Evolutionary conservation across 2,113 vertebrate genomes (phyloP).

Genomic region (Clarias macrocephalus): DNA sequence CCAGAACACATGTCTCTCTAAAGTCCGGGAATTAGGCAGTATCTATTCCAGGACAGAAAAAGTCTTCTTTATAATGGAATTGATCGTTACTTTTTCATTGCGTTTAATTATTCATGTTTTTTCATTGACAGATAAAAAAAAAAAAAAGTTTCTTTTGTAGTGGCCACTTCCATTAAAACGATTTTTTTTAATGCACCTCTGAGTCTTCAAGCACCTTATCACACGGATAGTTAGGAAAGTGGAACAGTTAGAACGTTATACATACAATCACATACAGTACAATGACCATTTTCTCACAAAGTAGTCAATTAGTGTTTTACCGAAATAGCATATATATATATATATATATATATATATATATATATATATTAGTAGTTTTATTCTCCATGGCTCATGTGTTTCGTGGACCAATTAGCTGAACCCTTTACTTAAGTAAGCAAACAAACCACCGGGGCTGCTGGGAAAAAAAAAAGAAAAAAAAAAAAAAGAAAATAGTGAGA

Average conservation of each 20-base stretch:
- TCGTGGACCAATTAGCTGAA: background rate
- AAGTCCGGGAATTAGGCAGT: background rate
- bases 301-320: background rate
- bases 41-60: background rate
- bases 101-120: background rate
- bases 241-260: background rate
- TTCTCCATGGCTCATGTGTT: background rate
- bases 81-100: background rate
- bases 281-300: constrained; percentile 3
- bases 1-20: background rate
- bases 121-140: background rate
- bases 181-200: background rate
- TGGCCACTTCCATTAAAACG: background rate
- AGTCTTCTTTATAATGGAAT: background rate
- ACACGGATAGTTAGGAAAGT: background rate
- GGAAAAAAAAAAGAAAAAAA: constrained; percentile 57
- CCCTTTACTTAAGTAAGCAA: background rate
- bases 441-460: constrained; percentile 9
- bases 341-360: too few species aligned
- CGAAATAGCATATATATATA: background rate
- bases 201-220: background rate
- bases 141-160: background rate
- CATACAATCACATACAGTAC: background rate
- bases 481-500: constrained; percentile 71
- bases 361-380: background rate